Percentiles rank a stretch among this genome's conserved stretches.
phyloP scores from a whole-genome alignment of 2,113 vertebrate species.

The Rhipidura dahli region DNA sequence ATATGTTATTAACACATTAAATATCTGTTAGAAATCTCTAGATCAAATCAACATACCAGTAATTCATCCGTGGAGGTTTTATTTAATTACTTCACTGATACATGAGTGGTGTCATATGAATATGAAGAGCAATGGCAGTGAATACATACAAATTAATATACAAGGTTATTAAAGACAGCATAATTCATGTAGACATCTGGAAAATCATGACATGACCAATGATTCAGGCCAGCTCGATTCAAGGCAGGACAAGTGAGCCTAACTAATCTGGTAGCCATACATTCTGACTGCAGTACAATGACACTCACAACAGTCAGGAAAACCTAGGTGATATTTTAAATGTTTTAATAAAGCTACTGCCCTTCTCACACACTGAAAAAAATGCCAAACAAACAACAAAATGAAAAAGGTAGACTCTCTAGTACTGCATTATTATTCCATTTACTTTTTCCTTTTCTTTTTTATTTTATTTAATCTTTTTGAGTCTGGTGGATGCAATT shows the following conservation, averaged over 20 bases:
- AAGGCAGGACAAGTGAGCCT: neutral
- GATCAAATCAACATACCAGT: neutral
- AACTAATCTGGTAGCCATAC: neutral
- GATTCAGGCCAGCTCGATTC: neutral
- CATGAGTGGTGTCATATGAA: neutral
- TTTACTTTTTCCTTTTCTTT: neutral
- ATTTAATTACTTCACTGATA: neutral
- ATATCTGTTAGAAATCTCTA: neutral
- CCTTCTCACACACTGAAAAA: neutral
- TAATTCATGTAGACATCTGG: neutral
- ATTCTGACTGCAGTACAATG: neutral
- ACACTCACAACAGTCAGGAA: neutral
- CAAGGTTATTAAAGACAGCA: neutral
- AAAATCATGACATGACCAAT: neutral
- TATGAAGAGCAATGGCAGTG: neutral
- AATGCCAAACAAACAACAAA: neutral
- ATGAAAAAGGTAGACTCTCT: neutral
- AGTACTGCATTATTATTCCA: neutral
- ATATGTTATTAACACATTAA: neutral
- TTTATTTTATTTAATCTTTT: neutral
- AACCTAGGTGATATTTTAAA: neutral
- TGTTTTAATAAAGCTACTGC: neutral
- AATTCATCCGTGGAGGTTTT: neutral
- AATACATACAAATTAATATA: neutral
- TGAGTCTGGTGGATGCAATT: neutral